Evolutionary conservation across 2,797 vertebrate genomes (phyloP), one percentile per base, ranked within the genome.

Genomic region (Phataginus tricuspis): DNA sequence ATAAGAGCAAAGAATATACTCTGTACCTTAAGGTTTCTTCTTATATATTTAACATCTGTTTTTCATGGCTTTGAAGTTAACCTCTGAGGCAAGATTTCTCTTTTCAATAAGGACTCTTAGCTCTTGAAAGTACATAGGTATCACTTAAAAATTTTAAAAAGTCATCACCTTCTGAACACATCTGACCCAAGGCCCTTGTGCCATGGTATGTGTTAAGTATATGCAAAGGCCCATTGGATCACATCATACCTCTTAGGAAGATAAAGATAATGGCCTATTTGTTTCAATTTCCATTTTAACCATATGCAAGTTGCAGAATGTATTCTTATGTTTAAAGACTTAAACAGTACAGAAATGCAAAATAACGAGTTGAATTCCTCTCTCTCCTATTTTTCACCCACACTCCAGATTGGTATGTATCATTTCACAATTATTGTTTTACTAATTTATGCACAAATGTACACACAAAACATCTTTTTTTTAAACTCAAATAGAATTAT

Each of bases 141-240:
- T n/a, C 27, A 53, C 39, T 39, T 31, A 4, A 31, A 64, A 57
- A 4, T 39, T 31, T 45, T 21, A 18, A 51, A 18, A 61, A 37
- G 19, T 16, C 11, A 0, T 8, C n/a, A 10, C 18, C 71, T 42
- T 9, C n/a, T 16, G 42, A 69, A 19, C 21, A 37, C 1, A 5
- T 7, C 1, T 2, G 0, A 2, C 1, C 23, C 1, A 19, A 9
- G 23, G 1, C 0, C 14, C 27, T 68, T 37, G 2, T 25, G 39
- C 8, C 13, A 3, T n/a, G 18, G 27, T 1, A 3, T 10, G 13
- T 2, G 7, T 37, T 45, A 59, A 55, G 27, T 8, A n/a, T 4
- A 4, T 7, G 16, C 1, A 14, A 27, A 79, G 49, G 27, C 63
- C 61, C 23, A 0, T 9, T 59, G 27, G 31, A 2, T 84, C 11